Evolutionary conservation across 1,140 invertebrate genomes (phyloP), one percentile per base, ranked within the genome.

Genomic region (Helicoverpa zea): DNA sequence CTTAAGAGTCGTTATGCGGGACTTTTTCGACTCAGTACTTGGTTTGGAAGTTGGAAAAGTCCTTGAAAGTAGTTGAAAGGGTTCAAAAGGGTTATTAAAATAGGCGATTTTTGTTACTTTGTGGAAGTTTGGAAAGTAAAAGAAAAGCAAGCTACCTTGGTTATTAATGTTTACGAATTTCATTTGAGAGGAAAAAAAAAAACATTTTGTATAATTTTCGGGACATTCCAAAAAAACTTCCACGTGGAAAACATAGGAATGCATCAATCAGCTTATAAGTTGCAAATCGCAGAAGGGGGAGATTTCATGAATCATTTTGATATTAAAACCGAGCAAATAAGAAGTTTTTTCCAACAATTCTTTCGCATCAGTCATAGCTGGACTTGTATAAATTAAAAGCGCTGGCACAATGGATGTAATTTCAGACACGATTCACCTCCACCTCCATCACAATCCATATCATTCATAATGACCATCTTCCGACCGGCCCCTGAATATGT

Each of bases 381-480:
- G 18, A 49, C 14, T 3, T 68, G 18, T 14, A 78, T 51, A 72
- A 79, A 79, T 58, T 79, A 59, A 72, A 72, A 79, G 64, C 73
- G 16, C 10, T 0, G 11, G 1, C 35, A 80, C 79, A 80, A 74
- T 74, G 35, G 80, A 58, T 83, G 84, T 85, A 88, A 88, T 88
- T 86, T 84, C 83, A 84, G 75, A 81, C 79, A 79, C 29, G 70
- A 73, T 61, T 83, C 77, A 73, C 84, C 88, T 83, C 80, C 82
- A 82, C 84, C 88, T 83, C 80, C 82, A 82, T 84, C 77, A 84
- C 85, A 89, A 89, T 87, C 88, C 87, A 88, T 88, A 89, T 87
- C 84, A 86, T 87, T 88, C 80, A 88, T 89, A 89, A 91, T 90
- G 87, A 90, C 84, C 82, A 81, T 79, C 84, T 87, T 88, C 82